These are phyloP conservation scores for Caenorhabditis zanzibari DNA, from an alignment of 2,888 invertebrate species.

Conservation along the genomic window DNA sequence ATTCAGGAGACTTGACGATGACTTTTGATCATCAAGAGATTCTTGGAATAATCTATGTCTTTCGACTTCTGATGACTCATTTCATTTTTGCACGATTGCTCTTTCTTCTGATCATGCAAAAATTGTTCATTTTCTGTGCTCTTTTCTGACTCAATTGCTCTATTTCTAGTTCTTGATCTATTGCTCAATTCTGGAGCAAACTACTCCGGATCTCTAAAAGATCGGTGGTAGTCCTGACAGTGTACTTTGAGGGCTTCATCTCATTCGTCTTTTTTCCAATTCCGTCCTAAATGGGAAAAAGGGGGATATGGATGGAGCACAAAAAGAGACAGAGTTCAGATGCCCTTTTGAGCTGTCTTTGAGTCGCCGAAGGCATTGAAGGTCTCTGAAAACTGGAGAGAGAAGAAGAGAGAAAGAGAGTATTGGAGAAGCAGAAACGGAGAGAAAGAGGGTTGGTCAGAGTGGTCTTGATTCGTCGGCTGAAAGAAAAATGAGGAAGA, in stretches of 20 bases:
- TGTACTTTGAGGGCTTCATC: slow-evolving; percentile 46
- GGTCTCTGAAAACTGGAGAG: not conserved
- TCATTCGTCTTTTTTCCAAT: not conserved
- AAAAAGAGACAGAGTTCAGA: not conserved
- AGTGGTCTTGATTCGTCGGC: not conserved
- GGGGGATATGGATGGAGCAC: not conserved
- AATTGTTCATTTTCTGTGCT: too few species aligned
- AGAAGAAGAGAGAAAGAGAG: too few species aligned
- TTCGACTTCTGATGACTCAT: too few species aligned
- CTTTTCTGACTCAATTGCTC: too few species aligned
- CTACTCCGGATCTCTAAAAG: not conserved
- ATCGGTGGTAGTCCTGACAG: slow-evolving; percentile 35
- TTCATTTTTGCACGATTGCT: too few species aligned
- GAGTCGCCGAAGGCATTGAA: not conserved
- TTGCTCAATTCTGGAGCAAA: not conserved
- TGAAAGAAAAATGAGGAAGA: not conserved
- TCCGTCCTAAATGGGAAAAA: not conserved
- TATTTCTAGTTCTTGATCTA: too few species aligned
- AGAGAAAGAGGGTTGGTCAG: too few species aligned
- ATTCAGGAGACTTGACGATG: too few species aligned
- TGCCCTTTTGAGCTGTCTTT: not conserved
- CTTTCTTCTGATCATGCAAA: too few species aligned
- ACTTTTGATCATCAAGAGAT: too few species aligned
- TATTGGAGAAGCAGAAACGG: too few species aligned
- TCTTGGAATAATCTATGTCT: too few species aligned